phyloP scores from a whole-genome alignment of 2,888 invertebrate species.

The Balanococcus diminutus region DNA sequence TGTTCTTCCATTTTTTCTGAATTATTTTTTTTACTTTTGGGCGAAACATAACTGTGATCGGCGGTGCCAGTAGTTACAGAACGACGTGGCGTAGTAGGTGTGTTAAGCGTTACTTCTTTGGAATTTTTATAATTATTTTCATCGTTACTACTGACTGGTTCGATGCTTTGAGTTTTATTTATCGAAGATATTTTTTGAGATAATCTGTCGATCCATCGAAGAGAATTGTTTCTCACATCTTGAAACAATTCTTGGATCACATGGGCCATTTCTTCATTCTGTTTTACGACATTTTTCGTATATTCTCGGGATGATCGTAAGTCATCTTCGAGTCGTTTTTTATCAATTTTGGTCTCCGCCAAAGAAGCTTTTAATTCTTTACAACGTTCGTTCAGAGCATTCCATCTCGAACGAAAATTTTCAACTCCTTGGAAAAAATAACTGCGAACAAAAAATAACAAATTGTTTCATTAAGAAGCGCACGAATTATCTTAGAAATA shows the following conservation, averaged over 20 bases:
- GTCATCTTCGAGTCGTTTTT: background rate
- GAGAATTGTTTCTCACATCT: background rate
- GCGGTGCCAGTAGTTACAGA: background rate
- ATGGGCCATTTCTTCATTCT: background rate
- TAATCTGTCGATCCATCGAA: background rate
- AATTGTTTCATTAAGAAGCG: background rate
- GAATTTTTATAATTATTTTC: background rate
- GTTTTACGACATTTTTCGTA: background rate
- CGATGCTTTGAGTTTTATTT: background rate
- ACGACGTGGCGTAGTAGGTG: background rate
- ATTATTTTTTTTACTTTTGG: background rate
- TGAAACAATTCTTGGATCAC: background rate
- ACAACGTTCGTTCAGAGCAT: background rate
- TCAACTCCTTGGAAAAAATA: background rate
- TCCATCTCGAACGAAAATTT: background rate
- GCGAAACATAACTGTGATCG: background rate
- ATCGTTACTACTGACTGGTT: background rate
- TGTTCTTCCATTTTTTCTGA: background rate
- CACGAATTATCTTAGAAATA: background rate
- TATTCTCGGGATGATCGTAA: background rate
- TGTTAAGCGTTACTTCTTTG: background rate
- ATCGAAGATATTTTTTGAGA: background rate
- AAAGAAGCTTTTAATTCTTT: background rate
- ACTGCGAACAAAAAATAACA: background rate
- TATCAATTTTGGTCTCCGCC: background rate